phyloP scores from a whole-genome alignment of 2,797 vertebrate species.

The Craterocephalus amniculus region DNA sequence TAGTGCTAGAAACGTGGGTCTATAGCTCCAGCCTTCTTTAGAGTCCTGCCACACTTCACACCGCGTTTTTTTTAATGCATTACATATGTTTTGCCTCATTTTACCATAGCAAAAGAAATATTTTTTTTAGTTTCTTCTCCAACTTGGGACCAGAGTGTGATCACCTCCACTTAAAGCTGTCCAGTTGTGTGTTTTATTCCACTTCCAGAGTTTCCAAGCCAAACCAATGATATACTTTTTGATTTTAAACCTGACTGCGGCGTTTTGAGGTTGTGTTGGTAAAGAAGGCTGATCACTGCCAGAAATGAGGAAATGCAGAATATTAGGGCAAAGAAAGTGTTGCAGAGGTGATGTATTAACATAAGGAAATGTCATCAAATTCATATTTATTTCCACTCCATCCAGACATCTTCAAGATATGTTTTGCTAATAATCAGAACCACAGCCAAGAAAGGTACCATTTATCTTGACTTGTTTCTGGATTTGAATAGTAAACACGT shows the following conservation, averaged over 20 bases:
- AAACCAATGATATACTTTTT: background rate
- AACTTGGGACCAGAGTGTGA: background rate
- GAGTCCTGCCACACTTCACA: background rate
- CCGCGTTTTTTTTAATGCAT: background rate
- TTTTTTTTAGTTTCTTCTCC: background rate
- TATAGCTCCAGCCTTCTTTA: background rate
- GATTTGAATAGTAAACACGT: too few relatives aligned
- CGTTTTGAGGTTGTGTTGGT: background rate
- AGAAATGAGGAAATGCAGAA: conserved; percentile 9
- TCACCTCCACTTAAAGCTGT: conserved; percentile 2
- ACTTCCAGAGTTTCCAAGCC: background rate
- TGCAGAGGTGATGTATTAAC: conserved; percentile 3
- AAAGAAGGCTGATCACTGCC: background rate
- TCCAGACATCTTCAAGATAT: background rate
- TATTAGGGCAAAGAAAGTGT: conserved; percentile 3
- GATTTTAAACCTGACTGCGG: background rate
- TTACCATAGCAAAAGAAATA: background rate
- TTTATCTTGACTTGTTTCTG: too few relatives aligned
- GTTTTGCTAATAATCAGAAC: background rate
- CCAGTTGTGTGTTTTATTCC: background rate
- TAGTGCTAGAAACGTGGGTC: background rate
- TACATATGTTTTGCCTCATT: background rate
- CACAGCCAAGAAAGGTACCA: too few relatives aligned
- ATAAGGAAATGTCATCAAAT: background rate
- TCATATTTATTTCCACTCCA: background rate